Base-by-base conservation (phyloP, 2,113 vertebrate genomes). In the Xenus cinereus region DNA sequence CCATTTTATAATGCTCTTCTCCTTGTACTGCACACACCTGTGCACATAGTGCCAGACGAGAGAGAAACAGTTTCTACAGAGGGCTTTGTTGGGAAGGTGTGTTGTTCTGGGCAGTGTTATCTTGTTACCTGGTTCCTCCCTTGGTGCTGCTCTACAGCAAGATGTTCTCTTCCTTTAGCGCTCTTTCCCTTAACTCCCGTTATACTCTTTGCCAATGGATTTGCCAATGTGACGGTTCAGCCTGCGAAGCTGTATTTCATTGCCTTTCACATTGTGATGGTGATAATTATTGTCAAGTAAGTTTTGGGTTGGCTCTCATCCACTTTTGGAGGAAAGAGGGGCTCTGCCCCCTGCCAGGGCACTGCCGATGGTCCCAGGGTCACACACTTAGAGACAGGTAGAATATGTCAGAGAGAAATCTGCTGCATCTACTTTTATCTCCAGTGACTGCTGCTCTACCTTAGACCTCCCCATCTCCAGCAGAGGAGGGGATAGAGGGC, bases 271-370 rank as follows among this genome's bases (percentile, higher is more conserved):
- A 93, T 99, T 4, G 90, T 99, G 56, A 99, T 99, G 11, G 99
- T 99, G 95, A 99, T 99, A 84, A 97, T 99, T 93, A 99, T 99
- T 48, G 98, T 99, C 93, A 99, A 99, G 99, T 99, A 98, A 97
- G 99, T 98, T 67, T 41, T 37, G 59, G 13, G 10, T 14, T 45
- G 4, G 4, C 6, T 21, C 14, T 2, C 8, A 2, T 41, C 45
- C 0, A 0, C 32, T 26, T 26, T 39, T 1, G 9, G 19, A 24
- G 33, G 4, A 14, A 46, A 16, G 30, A 24, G 17, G 30, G 15
- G 39, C n/a, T 84, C 26, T 87, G 53, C 5, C 18, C 7, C 3
- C 17, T 79, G 59, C 54, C 24, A 28, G 35, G 33, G 32, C 2
- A 1, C 12, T 79, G 56, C 21, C 83, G 73, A 7, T 67, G 64